A percentile compares a stretch with the other conserved stretches of the same genome.
These are phyloP conservation scores for Mergus octosetaceus DNA, from an alignment of 2,797 vertebrate species.

Conservation along the genomic window DNA sequence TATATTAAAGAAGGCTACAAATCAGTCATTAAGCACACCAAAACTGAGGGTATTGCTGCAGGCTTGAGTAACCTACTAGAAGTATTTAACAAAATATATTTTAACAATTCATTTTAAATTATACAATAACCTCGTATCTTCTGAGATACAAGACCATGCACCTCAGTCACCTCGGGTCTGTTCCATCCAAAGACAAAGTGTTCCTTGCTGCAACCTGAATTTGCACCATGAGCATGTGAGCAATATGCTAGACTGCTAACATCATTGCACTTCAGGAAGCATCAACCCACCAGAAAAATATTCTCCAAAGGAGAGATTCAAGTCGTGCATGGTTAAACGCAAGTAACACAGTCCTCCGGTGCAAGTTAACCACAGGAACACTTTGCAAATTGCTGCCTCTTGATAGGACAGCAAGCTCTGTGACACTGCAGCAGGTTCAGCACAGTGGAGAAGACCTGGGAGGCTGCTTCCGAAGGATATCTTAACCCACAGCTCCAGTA, in stretches of 20 bases:
- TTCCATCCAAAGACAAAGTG: neutral
- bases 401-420: neutral
- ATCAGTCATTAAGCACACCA: neutral
- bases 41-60: neutral
- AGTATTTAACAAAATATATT: neutral
- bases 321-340: neutral
- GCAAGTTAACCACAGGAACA: neutral
- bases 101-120: neutral
- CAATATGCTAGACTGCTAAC: neutral
- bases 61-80: neutral
- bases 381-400: neutral
- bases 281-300: neutral
- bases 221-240: accelerated
- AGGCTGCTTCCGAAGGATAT: neutral
- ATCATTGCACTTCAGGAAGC: neutral
- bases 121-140: neutral
- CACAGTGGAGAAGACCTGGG: neutral
- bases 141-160: neutral
- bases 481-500: neutral
- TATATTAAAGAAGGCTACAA: neutral
- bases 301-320: neutral
- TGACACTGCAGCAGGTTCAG: neutral
- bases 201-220: neutral
- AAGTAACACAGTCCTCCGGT: neutral
- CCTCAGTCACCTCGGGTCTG: neutral